Conservation (phyloP, 2,113 vertebrate genomes). For the Cottus gobio region DNA sequence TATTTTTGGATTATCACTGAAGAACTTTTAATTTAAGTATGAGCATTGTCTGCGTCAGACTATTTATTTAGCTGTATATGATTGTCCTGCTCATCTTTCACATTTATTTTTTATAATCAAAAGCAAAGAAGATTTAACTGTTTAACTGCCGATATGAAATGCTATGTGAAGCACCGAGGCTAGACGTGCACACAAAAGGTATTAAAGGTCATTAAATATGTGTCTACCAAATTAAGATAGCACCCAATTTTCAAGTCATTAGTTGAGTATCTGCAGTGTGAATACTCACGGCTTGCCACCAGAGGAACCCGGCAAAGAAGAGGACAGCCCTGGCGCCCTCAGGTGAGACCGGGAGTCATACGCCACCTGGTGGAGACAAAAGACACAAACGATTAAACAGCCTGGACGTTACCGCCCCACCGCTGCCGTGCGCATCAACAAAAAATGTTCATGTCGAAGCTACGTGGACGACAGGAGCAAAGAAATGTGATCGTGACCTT, state of each 20-base stretch:
- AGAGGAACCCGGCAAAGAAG: slow-evolving; percentile 84
- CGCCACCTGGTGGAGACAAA: slow-evolving; percentile 71
- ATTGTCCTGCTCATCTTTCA: not conserved
- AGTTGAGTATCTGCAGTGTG: not conserved
- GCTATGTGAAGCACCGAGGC: not conserved
- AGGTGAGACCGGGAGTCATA: slow-evolving; percentile 92
- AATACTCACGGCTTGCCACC: slow-evolving; percentile 91
- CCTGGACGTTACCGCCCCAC: not conserved
- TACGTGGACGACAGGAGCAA: not conserved
- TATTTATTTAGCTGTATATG: not conserved
- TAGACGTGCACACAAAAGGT: not conserved
- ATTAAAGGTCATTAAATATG: not conserved
- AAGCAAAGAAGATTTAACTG: slow-evolving; percentile 2
- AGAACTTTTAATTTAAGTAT: slow-evolving; percentile 6
- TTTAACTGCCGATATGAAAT: not conserved
- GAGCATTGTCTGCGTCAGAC: not conserved
- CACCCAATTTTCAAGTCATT: not conserved
- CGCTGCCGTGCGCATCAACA: not conserved
- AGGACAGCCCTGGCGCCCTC: slow-evolving; percentile 84
- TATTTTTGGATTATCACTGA: slow-evolving; percentile 12
- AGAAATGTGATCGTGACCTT: too few species aligned
- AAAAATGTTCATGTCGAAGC: not conserved
- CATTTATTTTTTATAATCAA: not conserved
- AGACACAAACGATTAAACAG: not conserved
- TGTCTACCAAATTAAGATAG: not conserved